Conservation (phyloP, 1,140 invertebrate species). For the Eupeodes corollae region DNA sequence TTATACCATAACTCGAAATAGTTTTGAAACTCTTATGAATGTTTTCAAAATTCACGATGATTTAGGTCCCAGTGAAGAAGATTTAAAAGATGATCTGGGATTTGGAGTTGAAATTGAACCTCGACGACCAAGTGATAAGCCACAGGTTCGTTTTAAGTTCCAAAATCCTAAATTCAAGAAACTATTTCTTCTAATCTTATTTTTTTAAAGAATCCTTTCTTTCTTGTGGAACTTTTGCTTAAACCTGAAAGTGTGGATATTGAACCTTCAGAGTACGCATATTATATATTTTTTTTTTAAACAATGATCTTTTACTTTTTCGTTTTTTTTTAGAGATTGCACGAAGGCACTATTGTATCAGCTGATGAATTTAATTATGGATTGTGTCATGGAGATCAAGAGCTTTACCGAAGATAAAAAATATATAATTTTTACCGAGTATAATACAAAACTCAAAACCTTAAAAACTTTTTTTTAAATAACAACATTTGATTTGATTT, state of each 20-base stretch:
- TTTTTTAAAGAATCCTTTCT: slow-evolving; percentile 21
- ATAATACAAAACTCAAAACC: slow-evolving; percentile 1
- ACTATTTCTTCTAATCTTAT: background rate
- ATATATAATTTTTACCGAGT: slow-evolving; percentile 24
- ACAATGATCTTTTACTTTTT: background rate
- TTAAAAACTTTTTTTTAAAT: background rate
- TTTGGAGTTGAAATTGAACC: slow-evolving; percentile 18
- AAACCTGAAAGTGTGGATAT: slow-evolving; percentile 33
- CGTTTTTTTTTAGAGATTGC: slow-evolving; percentile 15
- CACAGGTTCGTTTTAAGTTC: slow-evolving; percentile 9
- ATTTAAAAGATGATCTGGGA: slow-evolving; percentile 11
- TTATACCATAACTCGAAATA: slow-evolving; percentile 19
- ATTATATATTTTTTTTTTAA: background rate
- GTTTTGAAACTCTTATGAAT: slow-evolving; percentile 17
- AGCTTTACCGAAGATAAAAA: slow-evolving; percentile 23
- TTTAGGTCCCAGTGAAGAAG: slow-evolving; percentile 16
- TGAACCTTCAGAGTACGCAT: slow-evolving; percentile 32
- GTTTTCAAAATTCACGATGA: slow-evolving; percentile 20
- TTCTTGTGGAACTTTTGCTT: slow-evolving; percentile 24
- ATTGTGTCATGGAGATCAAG: slow-evolving; percentile 28
- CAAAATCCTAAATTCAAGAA: background rate
- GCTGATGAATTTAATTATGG: slow-evolving; percentile 34
- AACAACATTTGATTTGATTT: background rate
- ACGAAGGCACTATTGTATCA: slow-evolving; percentile 29
- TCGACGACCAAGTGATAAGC: slow-evolving; percentile 14